phyloP scores from a whole-genome alignment of 23 tunicate species.

The Oikopleura albicans region DNA sequence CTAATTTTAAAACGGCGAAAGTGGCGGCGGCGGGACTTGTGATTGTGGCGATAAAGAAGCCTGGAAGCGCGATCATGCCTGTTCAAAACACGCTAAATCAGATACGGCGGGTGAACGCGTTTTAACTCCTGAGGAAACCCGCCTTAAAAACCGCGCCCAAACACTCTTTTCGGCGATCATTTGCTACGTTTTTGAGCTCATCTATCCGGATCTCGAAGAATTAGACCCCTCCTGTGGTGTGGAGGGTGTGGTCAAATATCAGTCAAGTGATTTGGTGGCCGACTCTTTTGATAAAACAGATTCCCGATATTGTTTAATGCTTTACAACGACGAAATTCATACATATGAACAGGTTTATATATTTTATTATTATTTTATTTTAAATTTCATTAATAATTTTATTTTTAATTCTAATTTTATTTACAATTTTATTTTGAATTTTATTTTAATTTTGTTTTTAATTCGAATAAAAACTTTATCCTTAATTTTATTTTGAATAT shows the following conservation, averaged over 20 bases:
- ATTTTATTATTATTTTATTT: no score
- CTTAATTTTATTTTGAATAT: no score
- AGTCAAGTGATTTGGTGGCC: no score
- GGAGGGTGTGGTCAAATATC: no score
- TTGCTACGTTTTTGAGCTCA: not conserved
- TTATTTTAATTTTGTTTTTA: no score
- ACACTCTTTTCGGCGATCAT: not conserved
- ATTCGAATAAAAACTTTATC: no score
- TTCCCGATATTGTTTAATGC: conserved; percentile 23
- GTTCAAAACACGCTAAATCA: conserved; percentile 26
- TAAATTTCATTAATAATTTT: no score
- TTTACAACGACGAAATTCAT: conserved; percentile 73
- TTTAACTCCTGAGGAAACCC: no score
- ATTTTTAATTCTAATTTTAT: no score
- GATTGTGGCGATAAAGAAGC: conserved; percentile 90
- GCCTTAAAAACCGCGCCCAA: not conserved
- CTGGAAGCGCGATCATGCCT: conserved; percentile 38
- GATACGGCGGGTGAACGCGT: not conserved
- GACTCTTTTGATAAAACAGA: not conserved
- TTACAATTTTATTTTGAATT: no score
- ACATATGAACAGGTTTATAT: conserved; percentile 64
- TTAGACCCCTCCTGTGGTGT: not conserved
- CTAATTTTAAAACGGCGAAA: no score
- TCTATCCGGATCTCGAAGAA: not conserved
- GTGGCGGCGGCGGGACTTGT: conserved; percentile 81